A percentile compares a stretch with the other conserved stretches of the same genome.
These are phyloP conservation scores for Chinchilla lanigera DNA, from an alignment of 2,113 vertebrate species.

Conservation along the genomic window DNA sequence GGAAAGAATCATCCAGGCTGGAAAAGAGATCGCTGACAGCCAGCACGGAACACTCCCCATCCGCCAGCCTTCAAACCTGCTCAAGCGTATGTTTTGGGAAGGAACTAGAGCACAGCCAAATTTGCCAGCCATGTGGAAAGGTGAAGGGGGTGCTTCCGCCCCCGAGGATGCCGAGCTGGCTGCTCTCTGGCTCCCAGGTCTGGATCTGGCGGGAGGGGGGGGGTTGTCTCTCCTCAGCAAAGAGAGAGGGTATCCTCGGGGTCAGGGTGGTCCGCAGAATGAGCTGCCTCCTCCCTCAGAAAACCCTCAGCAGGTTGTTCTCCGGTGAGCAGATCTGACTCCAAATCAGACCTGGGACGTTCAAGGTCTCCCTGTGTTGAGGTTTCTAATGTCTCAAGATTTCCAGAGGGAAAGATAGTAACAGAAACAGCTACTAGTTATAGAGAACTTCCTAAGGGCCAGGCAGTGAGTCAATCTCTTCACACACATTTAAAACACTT, in stretches of 20 bases:
- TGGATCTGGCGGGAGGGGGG: not conserved
- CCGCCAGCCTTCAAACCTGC: constrained; percentile 4
- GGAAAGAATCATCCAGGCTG: not conserved
- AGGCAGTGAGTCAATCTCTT: not conserved
- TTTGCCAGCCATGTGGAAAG: constrained; percentile 58
- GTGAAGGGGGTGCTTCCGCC: not conserved
- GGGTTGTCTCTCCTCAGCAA: not conserved
- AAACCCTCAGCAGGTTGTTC: not conserved
- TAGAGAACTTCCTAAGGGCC: not conserved
- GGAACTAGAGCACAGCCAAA: constrained; percentile 72
- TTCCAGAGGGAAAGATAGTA: not conserved
- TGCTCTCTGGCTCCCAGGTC: not conserved
- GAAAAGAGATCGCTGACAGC: not conserved
- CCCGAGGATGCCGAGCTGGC: not conserved
- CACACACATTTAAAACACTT: not conserved
- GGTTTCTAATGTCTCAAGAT: not conserved
- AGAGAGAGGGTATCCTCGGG: not conserved
- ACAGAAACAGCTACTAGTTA: constrained; percentile 23
- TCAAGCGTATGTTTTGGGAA: constrained; percentile 53
- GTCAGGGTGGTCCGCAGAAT: not conserved
- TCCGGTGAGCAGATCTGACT: not conserved
- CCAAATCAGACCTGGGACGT: not conserved
- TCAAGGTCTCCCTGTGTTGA: not conserved
- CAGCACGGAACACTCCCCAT: not conserved
- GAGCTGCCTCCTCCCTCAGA: not conserved